phyloP scores from a whole-genome alignment of 2,888 invertebrate genomes.

The Nasonovia ribisnigri region DNA sequence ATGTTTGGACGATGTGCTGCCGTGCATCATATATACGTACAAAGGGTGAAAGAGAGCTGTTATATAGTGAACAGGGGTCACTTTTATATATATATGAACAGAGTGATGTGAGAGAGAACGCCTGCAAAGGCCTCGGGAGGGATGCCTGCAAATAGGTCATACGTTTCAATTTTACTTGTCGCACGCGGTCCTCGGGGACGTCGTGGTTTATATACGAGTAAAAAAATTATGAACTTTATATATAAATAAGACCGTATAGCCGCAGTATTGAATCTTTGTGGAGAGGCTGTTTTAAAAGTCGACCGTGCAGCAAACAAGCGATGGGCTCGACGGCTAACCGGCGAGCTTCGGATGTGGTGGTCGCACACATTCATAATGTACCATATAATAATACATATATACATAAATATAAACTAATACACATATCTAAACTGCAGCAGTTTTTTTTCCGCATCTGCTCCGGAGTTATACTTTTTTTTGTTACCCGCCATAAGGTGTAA shows the following conservation, averaged over 20 bases:
- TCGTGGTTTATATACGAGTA: slow-evolving; percentile 36
- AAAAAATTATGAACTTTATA: slow-evolving; percentile 64
- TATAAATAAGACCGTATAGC: slow-evolving; percentile 21
- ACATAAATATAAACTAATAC: background rate
- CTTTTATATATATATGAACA: slow-evolving; percentile 28
- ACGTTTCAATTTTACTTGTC: slow-evolving; percentile 64
- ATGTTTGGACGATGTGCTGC: slow-evolving; percentile 54
- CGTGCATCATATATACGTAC: slow-evolving; percentile 36
- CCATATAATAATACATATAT: background rate
- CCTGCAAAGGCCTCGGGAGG: slow-evolving; percentile 43
- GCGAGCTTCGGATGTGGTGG: background rate
- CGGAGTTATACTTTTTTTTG: background rate
- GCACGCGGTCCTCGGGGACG: slow-evolving; percentile 38
- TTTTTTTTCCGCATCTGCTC: background rate
- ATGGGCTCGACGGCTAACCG: background rate
- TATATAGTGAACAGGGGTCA: slow-evolving; percentile 32
- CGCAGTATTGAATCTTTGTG: background rate
- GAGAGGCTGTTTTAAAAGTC: background rate
- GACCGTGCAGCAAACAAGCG: background rate
- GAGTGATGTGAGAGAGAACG: background rate
- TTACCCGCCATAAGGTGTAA: background rate
- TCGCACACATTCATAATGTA: background rate
- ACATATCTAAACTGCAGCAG: background rate
- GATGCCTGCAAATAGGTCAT: slow-evolving; percentile 60
- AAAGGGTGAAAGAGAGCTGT: background rate